Base-by-base conservation (phyloP, 1,140 invertebrate genomes). In the Zelostemma sp. region DNA sequence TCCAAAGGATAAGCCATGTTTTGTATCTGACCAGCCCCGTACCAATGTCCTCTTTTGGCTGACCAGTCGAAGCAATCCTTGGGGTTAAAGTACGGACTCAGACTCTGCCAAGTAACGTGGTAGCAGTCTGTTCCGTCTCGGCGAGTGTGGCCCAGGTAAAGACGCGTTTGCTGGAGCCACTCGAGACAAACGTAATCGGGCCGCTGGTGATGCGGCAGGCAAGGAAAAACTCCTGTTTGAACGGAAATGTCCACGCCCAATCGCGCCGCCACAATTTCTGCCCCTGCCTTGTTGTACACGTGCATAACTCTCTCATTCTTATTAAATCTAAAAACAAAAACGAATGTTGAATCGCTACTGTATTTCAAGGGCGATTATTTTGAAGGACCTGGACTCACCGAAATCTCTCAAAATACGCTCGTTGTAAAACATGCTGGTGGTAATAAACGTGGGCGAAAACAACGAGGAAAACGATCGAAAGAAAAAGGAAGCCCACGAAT, bases 61-160 rank as follows among this genome's bases (percentile, higher is more conserved):
- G 88, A 88, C 87, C 92, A 89, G 68, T 93, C 92, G 76, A 93
- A 95, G 80, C 95, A 97, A 75, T 97, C 95, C 5, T 89, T 92
- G 0, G 93, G 92, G 59, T 88, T 80, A 33, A 92, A 85, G 14
- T 88, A 82, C 11, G 88, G 78, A 14, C 83, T 84, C 1, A 93
- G 80, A 16, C 93, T 90, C 74, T 93, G 88, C 95, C 95, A 97
- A n/a, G 91, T 88, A 0, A 96, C 81, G 14, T 90, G 89, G 71
- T 96, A 96, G 73, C 95, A 97, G 6, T 91, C 88, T 15, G 91
- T 89, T 19, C 85, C 81, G 5, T 85, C 79, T 45, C 87, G 86
- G 11, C 87, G 79, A 1, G 88, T 86, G 16, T 89, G 83, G 46
- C 89, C 88, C 38, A 96, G 81, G 66, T 93, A 93, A 1, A 96